These are phyloP conservation scores for Augochlorella aurata DNA, from an alignment of 2,888 invertebrate species.

Conservation along the genomic window DNA sequence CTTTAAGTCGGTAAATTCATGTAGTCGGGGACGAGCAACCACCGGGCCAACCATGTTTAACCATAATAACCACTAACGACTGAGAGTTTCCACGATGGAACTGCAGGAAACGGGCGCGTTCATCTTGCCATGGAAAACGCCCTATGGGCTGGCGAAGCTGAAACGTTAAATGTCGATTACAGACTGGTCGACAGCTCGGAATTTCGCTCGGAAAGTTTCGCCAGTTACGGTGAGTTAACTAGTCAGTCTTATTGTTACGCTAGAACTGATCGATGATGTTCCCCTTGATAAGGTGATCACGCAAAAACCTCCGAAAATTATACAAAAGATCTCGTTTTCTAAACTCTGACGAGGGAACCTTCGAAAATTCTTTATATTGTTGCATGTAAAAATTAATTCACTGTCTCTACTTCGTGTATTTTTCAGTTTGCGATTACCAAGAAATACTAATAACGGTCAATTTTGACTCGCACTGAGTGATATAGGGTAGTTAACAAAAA, in stretches of 20 bases:
- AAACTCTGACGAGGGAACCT: too few relatives aligned
- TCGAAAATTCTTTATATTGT: too few relatives aligned
- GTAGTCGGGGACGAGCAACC: constrained; percentile 32
- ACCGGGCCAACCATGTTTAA: constrained; percentile 68
- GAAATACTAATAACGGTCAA: too few relatives aligned
- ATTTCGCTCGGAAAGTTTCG: constrained; percentile 64
- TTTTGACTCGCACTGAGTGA: too few relatives aligned
- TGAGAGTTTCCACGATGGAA: constrained; percentile 71
- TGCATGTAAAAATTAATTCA: too few relatives aligned
- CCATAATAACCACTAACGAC: constrained; percentile 77
- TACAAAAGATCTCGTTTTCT: background rate
- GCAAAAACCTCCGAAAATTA: background rate
- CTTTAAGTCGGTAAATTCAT: constrained; percentile 58
- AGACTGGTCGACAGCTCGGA: constrained; percentile 57
- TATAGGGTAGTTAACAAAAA: too few relatives aligned
- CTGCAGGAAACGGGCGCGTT: constrained; percentile 65
- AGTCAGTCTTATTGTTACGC: constrained; percentile 5
- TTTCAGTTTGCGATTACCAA: too few relatives aligned
- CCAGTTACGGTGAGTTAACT: constrained; percentile 14
- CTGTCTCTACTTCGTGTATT: too few relatives aligned
- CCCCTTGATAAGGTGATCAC: background rate
- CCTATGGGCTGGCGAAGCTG: constrained; percentile 71
- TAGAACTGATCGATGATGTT: constrained; percentile 5
- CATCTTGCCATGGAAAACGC: constrained; percentile 64
- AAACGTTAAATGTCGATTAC: constrained; percentile 76